Evolutionary conservation across 2,888 invertebrate species (phyloP).

Genomic region (Antheraea yamamai): DNA sequence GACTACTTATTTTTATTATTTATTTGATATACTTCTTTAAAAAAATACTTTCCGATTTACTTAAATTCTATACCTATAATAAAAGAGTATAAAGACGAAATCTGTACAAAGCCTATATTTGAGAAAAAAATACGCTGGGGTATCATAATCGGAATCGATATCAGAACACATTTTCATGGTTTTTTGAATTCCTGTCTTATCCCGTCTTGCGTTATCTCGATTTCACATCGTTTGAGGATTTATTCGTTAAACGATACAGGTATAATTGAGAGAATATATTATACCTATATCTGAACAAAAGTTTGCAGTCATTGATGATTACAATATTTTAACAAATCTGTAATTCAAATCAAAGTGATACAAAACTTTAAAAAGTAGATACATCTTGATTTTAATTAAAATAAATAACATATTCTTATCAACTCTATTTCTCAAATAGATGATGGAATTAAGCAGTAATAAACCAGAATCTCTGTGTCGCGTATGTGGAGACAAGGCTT

Average conservation of each 20-base stretch:
- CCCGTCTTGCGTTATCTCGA: not conserved
- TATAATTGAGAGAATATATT: not conserved
- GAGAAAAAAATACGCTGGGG: no score
- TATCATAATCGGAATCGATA: no score
- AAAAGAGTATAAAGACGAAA: no score
- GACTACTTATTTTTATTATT: no score
- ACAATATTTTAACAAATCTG: not conserved
- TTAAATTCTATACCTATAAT: no score
- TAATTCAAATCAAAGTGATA: not conserved
- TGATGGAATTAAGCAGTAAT: conserved; percentile 53
- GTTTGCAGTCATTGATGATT: not conserved
- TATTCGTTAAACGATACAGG: not conserved
- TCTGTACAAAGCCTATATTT: no score
- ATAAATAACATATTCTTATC: not conserved
- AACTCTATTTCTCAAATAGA: conserved; percentile 8
- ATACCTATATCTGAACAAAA: no score
- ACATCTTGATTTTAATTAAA: not conserved
- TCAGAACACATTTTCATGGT: no score
- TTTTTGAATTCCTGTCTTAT: no score
- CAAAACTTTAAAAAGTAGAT: not conserved
- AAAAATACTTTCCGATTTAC: no score
- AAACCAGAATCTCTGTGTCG: conserved; percentile 87
- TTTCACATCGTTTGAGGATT: not conserved
- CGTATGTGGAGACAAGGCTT: conserved; percentile 91
- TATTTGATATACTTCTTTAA: no score